Evolutionary conservation across 2,113 vertebrate genomes (phyloP).

Genomic region (Lates calcarifer): DNA sequence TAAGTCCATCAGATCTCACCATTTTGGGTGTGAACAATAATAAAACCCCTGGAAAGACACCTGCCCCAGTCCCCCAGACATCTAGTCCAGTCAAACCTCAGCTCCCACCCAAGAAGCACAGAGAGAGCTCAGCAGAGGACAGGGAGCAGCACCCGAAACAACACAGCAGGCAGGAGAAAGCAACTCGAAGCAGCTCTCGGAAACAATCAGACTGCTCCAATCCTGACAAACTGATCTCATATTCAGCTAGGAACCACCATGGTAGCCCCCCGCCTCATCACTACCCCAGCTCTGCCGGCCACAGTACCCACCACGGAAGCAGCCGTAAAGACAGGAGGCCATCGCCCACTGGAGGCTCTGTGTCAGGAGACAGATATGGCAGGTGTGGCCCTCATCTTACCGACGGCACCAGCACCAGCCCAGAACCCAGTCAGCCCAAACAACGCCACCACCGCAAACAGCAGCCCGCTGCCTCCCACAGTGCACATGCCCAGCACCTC

Average conservation of each 20-base stretch:
- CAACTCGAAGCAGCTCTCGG: background rate
- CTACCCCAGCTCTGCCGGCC: constrained; percentile 7
- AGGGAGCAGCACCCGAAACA: constrained; percentile 34
- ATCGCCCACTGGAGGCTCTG: constrained; percentile 34
- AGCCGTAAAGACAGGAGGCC: constrained; percentile 52
- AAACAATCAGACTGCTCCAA: constrained; percentile 54
- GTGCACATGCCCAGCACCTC: constrained; percentile 30
- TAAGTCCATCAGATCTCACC: constrained; percentile 83
- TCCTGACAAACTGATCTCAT: constrained; percentile 61
- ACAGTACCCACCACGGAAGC: constrained; percentile 16
- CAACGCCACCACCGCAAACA: constrained; percentile 52
- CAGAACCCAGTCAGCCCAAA: constrained; percentile 72
- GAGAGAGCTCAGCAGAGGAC: constrained; percentile 35
- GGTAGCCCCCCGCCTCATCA: constrained; percentile 61
- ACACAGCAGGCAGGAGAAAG: constrained; percentile 45
- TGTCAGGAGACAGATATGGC: constrained; percentile 52
- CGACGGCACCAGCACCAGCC: constrained; percentile 78
- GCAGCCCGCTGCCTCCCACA: constrained; percentile 25
- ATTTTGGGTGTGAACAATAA: constrained; percentile 73
- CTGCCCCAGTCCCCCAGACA: background rate
- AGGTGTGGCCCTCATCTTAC: constrained; percentile 57
- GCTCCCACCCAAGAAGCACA: constrained; percentile 73
- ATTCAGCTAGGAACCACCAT: constrained; percentile 39
- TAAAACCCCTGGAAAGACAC: constrained; percentile 32
- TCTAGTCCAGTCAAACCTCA: constrained; percentile 65